Evolutionary conservation across 2,888 invertebrate genomes (phyloP).

Genomic region (Mythimna ferrago): DNA sequence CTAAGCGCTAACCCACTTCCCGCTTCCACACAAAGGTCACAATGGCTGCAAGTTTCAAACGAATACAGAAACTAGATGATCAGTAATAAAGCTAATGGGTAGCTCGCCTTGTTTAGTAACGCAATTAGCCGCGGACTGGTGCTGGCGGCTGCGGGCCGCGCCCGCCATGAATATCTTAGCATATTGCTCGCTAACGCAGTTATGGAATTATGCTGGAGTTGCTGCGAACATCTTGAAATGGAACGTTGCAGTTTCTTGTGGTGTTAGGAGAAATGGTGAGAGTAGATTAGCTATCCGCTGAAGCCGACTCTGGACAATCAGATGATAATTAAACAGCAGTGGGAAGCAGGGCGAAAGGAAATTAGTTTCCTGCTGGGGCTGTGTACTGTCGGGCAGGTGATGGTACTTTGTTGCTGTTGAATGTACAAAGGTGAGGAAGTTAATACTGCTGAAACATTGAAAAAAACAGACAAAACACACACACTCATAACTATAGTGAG

Average conservation of each 20-base stretch:
- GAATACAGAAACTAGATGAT: constrained; percentile 57
- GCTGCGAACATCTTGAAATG: constrained; percentile 42
- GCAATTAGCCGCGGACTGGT: constrained; percentile 63
- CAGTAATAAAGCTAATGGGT: constrained; percentile 71
- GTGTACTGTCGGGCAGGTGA: not conserved
- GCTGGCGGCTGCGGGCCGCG: constrained; percentile 27
- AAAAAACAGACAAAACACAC: not conserved
- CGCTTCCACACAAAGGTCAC: constrained; percentile 9
- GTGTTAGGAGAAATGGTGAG: not conserved
- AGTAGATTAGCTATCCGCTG: not conserved
- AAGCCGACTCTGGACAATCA: not conserved
- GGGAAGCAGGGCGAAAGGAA: too few relatives aligned
- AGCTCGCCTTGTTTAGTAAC: constrained; percentile 68
- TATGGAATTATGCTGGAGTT: constrained; percentile 62
- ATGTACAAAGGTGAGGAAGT: not conserved
- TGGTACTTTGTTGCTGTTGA: too few relatives aligned
- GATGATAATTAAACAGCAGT: not conserved
- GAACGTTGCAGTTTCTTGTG: constrained; percentile 25
- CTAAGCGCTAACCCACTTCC: constrained; percentile 24
- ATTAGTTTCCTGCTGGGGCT: not conserved
- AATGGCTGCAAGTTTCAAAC: constrained; percentile 50
- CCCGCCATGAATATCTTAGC: constrained; percentile 73
- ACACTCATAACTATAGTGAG: not conserved
- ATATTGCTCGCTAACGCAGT: constrained; percentile 68
- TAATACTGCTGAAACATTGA: not conserved